phyloP scores from a whole-genome alignment of 1,140 invertebrate genomes.

The Epicauta chinensis region DNA sequence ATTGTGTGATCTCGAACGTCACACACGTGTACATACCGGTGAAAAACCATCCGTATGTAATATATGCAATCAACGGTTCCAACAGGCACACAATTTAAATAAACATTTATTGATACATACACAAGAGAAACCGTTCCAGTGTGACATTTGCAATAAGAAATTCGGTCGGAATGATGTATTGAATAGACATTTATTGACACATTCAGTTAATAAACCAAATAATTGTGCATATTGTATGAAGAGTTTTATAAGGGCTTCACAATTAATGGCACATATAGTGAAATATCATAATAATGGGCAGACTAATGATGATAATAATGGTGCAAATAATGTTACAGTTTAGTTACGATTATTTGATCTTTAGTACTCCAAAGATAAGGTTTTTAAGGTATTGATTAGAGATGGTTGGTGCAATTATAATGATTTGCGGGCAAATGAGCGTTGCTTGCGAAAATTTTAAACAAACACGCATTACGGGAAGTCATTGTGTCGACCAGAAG shows the following conservation, averaged over 20 bases:
- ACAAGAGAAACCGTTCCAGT: conserved; percentile 74
- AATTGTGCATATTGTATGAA: conserved; percentile 31
- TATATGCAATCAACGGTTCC: conserved; percentile 70
- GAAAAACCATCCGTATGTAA: conserved; percentile 62
- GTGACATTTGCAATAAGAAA: conserved; percentile 52
- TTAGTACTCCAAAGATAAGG: no score
- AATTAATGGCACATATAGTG: conserved; percentile 18
- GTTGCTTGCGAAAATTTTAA: no score
- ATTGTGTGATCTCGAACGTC: conserved; percentile 36
- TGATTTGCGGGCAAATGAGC: no score
- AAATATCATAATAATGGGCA: conserved; percentile 4
- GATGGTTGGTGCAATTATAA: no score
- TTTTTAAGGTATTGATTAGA: no score
- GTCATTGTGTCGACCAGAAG: no score
- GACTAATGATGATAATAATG: not conserved
- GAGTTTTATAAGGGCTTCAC: conserved; percentile 30
- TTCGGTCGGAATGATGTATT: conserved; percentile 36
- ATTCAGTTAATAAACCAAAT: conserved; percentile 33
- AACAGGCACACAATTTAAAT: conserved; percentile 79
- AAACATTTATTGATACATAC: conserved; percentile 78
- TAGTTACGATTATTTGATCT: no score
- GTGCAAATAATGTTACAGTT: no score
- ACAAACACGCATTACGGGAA: no score
- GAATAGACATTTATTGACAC: conserved; percentile 36
- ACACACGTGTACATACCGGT: conserved; percentile 48